A percentile compares a stretch with the other conserved stretches of the same genome.
Conservation (phyloP, 2,888 invertebrate species). For the Sepioteuthis lessoniana region DNA sequence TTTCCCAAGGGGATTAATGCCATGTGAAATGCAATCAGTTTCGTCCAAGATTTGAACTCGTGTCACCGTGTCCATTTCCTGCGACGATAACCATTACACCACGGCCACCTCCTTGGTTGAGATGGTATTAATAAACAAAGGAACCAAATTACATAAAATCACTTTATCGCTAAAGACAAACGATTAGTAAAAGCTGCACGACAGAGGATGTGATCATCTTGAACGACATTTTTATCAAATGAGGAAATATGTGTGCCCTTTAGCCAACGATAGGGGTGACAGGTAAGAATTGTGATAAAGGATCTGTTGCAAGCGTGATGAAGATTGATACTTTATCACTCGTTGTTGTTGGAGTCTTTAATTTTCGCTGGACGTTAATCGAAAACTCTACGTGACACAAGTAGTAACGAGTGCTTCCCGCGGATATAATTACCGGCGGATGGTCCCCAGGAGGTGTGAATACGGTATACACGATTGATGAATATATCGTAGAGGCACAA, state of each 20-base stretch:
- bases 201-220: no score
- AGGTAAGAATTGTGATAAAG: background rate
- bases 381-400: conserved; percentile 33
- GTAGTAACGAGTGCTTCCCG: conserved; percentile 12
- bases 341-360: background rate
- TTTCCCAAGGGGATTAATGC: no score
- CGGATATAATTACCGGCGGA: background rate
- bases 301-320: background rate
- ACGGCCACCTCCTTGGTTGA: no score
- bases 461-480: background rate
- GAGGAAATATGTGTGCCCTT: background rate
- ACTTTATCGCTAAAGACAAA: no score
- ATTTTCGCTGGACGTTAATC: background rate
- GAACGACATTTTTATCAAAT: background rate
- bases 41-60: no score
- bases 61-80: no score
- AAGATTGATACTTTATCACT: background rate
- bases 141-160: no score
- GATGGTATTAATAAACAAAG: no score
- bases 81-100: no score
- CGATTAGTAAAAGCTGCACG: no score
- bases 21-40: no score
- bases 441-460: background rate
- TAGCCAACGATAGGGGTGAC: background rate
- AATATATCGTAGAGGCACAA: background rate